Percentiles rank a stretch among this genome's conserved stretches.
phyloP scores from a whole-genome alignment of 2,797 vertebrate species.

The Syngnathus rostellatus region DNA sequence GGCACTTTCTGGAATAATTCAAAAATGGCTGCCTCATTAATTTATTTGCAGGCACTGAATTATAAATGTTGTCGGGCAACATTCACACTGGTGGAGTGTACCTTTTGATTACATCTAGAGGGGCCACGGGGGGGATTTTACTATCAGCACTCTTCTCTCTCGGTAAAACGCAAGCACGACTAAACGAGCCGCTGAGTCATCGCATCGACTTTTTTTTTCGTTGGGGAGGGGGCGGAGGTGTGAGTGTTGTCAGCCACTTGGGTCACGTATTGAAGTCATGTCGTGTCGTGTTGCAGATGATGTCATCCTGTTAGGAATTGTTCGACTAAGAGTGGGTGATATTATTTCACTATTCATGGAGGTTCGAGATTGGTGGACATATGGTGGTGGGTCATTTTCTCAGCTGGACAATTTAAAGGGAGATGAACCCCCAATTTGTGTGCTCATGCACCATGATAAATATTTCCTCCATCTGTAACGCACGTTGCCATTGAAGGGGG shows the following conservation, averaged over 20 bases:
- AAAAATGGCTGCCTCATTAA: neutral
- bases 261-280: neutral
- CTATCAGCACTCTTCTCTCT: too few relatives aligned
- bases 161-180: neutral
- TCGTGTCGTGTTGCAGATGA: slow-evolving; percentile 2
- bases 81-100: neutral
- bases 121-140: neutral
- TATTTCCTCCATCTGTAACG: slow-evolving; percentile 43
- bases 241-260: neutral
- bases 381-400: slow-evolving; percentile 53
- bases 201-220: neutral
- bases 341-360: neutral
- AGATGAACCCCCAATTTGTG: slow-evolving; percentile 30
- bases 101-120: neutral
- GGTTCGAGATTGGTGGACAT: slow-evolving; percentile 37
- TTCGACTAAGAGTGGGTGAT: neutral
- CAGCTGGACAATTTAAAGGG: slow-evolving; percentile 48
- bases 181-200: neutral
- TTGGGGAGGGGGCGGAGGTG: neutral
- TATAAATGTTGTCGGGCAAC: neutral
- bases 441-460: slow-evolving; percentile 39
- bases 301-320: neutral
- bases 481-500: slow-evolving; percentile 26
- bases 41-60: neutral
- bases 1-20: neutral